Base-by-base conservation (phyloP, 2,888 invertebrate species). In the Hyposoter dolosus region DNA sequence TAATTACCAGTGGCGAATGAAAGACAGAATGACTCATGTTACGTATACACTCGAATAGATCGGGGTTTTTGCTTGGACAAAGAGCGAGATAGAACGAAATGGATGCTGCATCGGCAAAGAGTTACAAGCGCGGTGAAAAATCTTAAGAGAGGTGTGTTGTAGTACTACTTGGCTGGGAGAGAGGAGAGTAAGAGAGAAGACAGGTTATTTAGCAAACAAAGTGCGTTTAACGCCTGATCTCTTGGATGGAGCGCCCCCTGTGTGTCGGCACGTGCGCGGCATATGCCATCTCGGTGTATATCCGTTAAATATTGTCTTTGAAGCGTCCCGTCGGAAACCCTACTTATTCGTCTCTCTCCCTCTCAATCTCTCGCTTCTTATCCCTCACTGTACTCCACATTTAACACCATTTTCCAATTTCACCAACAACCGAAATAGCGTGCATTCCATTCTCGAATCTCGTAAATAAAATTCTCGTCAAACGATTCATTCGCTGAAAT, bases 221-320 rank as follows among this genome's bases (percentile, higher is more conserved):
- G 92, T 92, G 92, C 92, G 91, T 92, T 92, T 92, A 90, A 92
- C 91, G 91, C 90, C 90, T 89, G 85, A 74, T 72, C 60, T 72
- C 45, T 66, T 47, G 45, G 50, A 53, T 40, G 47, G 72, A 75
- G 89, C 77, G 81, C 81, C 85, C 85, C 80, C 85, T 83, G 85
- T 83, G 79, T 86, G 89, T 89, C 90, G 93, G 93, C 94, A 94
- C 94, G 94, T 93, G 94, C 93, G 90, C 89, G 89, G 91, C 94
- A 93, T 93, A 93, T 94, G 94, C 91, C 91, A 76, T 81, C 81
- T 81, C 88, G 82, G 86, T 86, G 88, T 90, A 90, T 91, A 90
- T 91, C 91, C 90, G 92, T 92, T 92, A 91, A 93, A 93, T 91
- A 93, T 93, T 93, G 93, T 93, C 94, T 94, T 93, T 93, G 93